Conservation (phyloP, 2,113 vertebrate genomes). For the Lepidothrix coronata region DNA sequence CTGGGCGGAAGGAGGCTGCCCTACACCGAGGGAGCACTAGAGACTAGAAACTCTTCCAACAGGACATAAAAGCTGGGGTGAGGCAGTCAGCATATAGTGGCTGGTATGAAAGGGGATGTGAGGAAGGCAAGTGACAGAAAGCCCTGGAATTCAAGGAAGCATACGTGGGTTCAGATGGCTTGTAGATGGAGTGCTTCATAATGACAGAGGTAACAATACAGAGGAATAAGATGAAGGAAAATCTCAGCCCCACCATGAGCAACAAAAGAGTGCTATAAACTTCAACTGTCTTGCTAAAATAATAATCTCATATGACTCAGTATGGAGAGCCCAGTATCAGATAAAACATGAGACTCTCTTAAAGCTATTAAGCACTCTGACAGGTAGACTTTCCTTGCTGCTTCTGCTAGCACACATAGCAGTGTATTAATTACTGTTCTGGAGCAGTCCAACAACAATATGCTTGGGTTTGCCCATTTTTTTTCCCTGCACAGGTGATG, state of each 20-base stretch:
- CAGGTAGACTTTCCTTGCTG: not conserved
- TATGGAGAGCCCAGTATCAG: not conserved
- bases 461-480: not conserved
- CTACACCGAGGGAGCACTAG: not conserved
- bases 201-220: not conserved
- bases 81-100: not conserved
- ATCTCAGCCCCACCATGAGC: not conserved
- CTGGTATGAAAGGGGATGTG: not conserved
- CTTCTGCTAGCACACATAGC: not conserved
- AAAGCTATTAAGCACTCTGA: not conserved
- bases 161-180: not conserved
- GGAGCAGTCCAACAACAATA: not conserved
- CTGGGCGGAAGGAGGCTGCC: not conserved
- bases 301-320: not conserved
- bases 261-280: not conserved
- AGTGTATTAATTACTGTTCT: not conserved
- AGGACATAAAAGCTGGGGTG: not conserved
- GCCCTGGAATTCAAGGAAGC: not conserved
- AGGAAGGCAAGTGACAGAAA: not conserved
- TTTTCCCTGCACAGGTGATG: not conserved
- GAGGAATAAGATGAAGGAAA: not conserved
- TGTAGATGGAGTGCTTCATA: not conserved
- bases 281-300: not conserved
- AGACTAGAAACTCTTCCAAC: not conserved
- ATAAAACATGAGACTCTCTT: not conserved